Evolutionary conservation across 2,797 vertebrate genomes (phyloP), one percentile per base, ranked within the genome.

Genomic region (Heliangelus exortis): DNA sequence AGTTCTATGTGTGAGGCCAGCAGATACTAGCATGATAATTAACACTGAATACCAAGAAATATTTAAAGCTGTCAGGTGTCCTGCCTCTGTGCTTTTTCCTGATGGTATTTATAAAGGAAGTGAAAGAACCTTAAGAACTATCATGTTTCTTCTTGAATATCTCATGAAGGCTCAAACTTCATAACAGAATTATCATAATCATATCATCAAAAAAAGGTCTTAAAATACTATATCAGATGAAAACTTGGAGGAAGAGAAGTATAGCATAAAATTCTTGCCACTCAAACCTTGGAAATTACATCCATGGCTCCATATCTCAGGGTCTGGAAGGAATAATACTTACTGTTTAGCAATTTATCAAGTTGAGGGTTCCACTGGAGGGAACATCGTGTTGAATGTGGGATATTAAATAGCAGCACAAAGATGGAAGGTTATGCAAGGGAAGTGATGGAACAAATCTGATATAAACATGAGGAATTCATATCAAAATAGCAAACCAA

Each of bases 121-220:
- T 9, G 95, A 93, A 92, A 8, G 25, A 93, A 93, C 66, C 78
- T 89, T 68, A 59, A 84, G 90, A 96, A 97, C 93, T 94, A 97
- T 95, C 89, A 92, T 73, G 78, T 95, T 97, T 78, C 91, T 97
- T 96, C 91, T 84, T 75, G 58, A 93, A 95, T 93, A 68, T 91
- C 91, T 96, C 90, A 92, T 3, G 1, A 63, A 96, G 79, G 39
- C 79, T 97, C 31, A 2, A 96, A 96, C 95, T 96, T 98, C 95
- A 96, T 97, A 97, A 97, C 97, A 90, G 78, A 97, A 97, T 98
- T 97, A 96, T 97, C 96, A 96, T 98, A 98, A 97, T 98, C 94
- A 96, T 93, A 97, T 97, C 94, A 95, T 83, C 65, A 96, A 96
- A 95, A 75, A 96, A 96, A 97, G 77, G 54, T 45, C 51, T 97